These are phyloP conservation scores for Cepphus grylle DNA, from an alignment of 2,113 vertebrate species.

Conservation along the genomic window DNA sequence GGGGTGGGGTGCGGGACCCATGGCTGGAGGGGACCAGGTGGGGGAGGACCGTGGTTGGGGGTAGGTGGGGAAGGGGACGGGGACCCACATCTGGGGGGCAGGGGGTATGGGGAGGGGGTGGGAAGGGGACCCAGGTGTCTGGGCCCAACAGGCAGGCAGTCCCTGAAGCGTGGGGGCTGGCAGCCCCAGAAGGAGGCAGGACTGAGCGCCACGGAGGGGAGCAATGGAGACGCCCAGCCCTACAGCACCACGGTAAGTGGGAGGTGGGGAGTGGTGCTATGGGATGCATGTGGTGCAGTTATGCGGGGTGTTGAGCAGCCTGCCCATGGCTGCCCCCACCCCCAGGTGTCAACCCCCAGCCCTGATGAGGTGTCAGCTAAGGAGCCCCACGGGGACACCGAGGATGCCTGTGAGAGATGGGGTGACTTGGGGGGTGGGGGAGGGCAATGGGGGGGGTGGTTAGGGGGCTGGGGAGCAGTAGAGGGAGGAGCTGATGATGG, in stretches of 20 bases:
- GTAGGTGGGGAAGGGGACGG: neutral
- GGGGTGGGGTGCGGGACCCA: neutral
- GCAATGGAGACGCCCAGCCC: slow-evolving; percentile 86
- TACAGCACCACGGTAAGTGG: slow-evolving; percentile 54
- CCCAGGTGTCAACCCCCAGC: neutral
- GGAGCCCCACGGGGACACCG: neutral
- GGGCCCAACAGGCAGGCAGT: slow-evolving; percentile 22
- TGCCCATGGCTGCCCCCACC: neutral
- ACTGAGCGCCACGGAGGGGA: slow-evolving; percentile 51
- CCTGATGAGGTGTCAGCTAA: neutral
- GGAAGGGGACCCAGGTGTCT: neutral
- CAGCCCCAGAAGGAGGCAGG: slow-evolving; percentile 78
- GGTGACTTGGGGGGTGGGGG: neutral
- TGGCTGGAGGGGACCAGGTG: neutral
- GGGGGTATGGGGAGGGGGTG: too few relatives aligned
- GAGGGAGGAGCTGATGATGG: too few relatives aligned
- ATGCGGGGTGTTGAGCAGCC: neutral
- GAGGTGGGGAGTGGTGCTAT: neutral
- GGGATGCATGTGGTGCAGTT: neutral
- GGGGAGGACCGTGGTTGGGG: neutral
- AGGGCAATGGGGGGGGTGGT: too few relatives aligned
- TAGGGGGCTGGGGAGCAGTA: neutral
- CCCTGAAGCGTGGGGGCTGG: slow-evolving; percentile 25
- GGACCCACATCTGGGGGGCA: neutral
- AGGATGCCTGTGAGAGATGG: neutral